Conservation (phyloP, 2,888 invertebrate genomes). For the Tetanocera ferruginea region DNA sequence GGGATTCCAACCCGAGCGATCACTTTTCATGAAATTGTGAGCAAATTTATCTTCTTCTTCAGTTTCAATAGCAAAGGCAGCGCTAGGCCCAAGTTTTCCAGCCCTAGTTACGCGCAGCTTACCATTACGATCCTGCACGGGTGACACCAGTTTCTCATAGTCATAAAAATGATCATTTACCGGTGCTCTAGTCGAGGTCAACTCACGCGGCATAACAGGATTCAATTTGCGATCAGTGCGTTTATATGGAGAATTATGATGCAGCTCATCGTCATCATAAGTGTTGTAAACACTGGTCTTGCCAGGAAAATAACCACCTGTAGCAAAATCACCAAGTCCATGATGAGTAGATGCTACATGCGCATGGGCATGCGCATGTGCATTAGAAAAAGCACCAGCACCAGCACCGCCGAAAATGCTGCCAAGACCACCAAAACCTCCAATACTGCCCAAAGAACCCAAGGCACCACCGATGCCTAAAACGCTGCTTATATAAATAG, state of each 20-base stretch:
- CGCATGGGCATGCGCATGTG: background rate
- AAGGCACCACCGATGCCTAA: slow-evolving; percentile 74
- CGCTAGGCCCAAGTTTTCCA: slow-evolving; percentile 48
- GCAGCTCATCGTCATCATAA: slow-evolving; percentile 56
- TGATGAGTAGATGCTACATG: slow-evolving; percentile 9
- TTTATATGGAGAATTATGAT: slow-evolving; percentile 61
- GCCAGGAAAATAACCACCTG: slow-evolving; percentile 57
- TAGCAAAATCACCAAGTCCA: slow-evolving; percentile 46
- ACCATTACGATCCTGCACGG: slow-evolving; percentile 53
- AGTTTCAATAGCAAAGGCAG: slow-evolving; percentile 41
- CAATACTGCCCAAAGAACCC: slow-evolving; percentile 58
- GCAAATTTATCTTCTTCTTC: slow-evolving; percentile 45
- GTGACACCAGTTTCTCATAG: slow-evolving; percentile 59
- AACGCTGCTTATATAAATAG: slow-evolving; percentile 78
- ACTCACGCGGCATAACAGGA: slow-evolving; percentile 61
- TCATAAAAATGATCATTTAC: slow-evolving; percentile 65
- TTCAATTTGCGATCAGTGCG: slow-evolving; percentile 59
- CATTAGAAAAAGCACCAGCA: slow-evolving; percentile 33
- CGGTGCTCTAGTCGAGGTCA: slow-evolving; percentile 39
- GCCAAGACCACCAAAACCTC: slow-evolving; percentile 51
- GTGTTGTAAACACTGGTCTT: slow-evolving; percentile 58
- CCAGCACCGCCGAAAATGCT: slow-evolving; percentile 46
- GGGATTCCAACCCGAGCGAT: slow-evolving; percentile 58
- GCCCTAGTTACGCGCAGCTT: slow-evolving; percentile 48
- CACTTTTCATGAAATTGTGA: slow-evolving; percentile 51